A percentile compares a stretch with the other conserved stretches of the same genome.
phyloP scores from a whole-genome alignment of 1,140 invertebrate species.

The Helicoverpa armigera region DNA sequence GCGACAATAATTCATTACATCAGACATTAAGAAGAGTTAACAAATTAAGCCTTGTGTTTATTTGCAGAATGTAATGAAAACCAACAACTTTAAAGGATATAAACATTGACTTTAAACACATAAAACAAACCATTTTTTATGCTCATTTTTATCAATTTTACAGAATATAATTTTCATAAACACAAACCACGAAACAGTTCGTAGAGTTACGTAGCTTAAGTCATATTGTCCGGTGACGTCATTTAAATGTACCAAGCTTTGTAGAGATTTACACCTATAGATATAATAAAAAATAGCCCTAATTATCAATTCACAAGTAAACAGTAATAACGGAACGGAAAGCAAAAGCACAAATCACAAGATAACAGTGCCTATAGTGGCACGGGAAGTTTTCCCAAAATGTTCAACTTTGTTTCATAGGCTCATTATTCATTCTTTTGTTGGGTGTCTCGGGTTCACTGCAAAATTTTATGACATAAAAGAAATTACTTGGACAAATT shows the following conservation, averaged over 20 bases:
- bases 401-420: slow-evolving; percentile 82
- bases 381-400: slow-evolving; percentile 76
- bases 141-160: too few species aligned
- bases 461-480: slow-evolving; percentile 82
- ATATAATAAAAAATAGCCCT: not conserved
- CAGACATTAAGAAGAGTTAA: too few species aligned
- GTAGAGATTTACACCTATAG: not conserved
- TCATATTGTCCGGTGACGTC: not conserved
- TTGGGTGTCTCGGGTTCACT: slow-evolving; percentile 70
- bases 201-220: too few species aligned
- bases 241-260: not conserved
- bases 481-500: slow-evolving; percentile 83
- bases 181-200: too few species aligned
- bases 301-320: not conserved
- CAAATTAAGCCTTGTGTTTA: too few species aligned
- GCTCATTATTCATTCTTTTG: slow-evolving; percentile 85
- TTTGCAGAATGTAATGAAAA: too few species aligned
- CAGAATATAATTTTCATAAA: too few species aligned
- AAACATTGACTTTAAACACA: too few species aligned
- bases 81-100: too few species aligned
- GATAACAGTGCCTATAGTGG: slow-evolving; percentile 68
- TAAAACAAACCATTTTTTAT: too few species aligned
- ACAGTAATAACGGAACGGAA: slow-evolving; percentile 45
- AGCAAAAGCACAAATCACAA: slow-evolving; percentile 70
- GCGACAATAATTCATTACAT: too few species aligned